Percentiles rank a stretch among this genome's conserved stretches.
Evolutionary conservation across 1,140 invertebrate species (phyloP).

Genomic region (Apis cerana): DNA sequence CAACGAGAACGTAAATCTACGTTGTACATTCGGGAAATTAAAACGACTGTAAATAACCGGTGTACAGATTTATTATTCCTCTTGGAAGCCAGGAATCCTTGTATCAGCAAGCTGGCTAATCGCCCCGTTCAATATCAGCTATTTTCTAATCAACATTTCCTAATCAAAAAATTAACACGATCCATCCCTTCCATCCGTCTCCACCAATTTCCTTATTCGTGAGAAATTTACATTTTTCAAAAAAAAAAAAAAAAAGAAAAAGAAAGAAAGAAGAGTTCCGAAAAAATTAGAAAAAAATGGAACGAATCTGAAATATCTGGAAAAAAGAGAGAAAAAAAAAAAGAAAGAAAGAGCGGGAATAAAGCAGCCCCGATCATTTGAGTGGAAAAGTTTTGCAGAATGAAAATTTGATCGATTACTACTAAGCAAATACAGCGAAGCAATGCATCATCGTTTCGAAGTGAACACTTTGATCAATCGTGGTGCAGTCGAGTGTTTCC

Average conservation of each 20-base stretch:
- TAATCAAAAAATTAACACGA: too few species aligned
- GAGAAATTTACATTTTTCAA: too few species aligned
- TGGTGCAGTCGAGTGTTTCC: slow-evolving; percentile 45
- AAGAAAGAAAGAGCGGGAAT: not conserved
- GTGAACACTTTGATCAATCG: slow-evolving; percentile 61
- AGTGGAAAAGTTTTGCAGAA: slow-evolving; percentile 11
- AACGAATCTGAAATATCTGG: not conserved
- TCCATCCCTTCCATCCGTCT: too few species aligned
- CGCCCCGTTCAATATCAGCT: not conserved
- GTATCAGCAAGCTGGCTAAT: not conserved
- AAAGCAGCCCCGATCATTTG: not conserved
- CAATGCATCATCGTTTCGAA: slow-evolving; percentile 43
- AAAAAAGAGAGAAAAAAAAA: not conserved
- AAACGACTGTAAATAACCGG: slow-evolving; percentile 16
- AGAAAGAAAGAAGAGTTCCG: too few species aligned
- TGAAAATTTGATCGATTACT: slow-evolving; percentile 45
- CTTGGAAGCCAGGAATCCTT: not conserved
- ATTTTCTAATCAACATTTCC: too few species aligned
- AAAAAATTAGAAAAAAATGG: not conserved
- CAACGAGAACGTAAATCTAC: slow-evolving; percentile 19
- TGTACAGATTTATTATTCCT: slow-evolving; percentile 23
- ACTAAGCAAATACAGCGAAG: slow-evolving; percentile 58
- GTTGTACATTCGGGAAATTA: not conserved
- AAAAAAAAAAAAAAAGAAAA: too few species aligned
- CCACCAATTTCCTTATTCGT: too few species aligned